Percentiles rank a stretch among this genome's conserved stretches.
phyloP scores from a whole-genome alignment of 2,113 vertebrate species.

The Orcinus orca region DNA sequence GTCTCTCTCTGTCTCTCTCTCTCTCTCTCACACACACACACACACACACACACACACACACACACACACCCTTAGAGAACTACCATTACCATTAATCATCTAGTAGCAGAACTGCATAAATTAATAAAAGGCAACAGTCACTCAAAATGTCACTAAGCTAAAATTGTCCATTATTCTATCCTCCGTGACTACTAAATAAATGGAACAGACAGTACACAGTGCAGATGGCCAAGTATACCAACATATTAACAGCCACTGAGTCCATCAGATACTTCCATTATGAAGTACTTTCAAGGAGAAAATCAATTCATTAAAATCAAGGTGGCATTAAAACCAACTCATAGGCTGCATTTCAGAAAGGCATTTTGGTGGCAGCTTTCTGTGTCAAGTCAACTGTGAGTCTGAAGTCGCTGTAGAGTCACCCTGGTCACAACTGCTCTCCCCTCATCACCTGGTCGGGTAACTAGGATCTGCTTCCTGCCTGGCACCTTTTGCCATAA shows the following conservation, averaged over 20 bases:
- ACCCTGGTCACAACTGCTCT: not conserved
- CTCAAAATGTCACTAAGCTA: constrained; percentile 19
- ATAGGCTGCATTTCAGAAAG: not conserved
- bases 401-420: not conserved
- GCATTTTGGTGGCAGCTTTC: not conserved
- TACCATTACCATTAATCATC: constrained; percentile 43
- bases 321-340: not conserved
- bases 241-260: constrained; percentile 22
- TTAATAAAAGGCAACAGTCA: constrained; percentile 54
- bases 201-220: not conserved
- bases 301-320: not conserved
- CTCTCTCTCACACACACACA: too few relatives aligned
- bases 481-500: not conserved
- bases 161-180: not conserved
- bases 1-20: too few relatives aligned
- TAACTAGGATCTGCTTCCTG: not conserved
- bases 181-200: not conserved
- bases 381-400: not conserved
- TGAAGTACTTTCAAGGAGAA: constrained; percentile 25
- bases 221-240: not conserved
- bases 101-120: not conserved
- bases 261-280: not conserved
- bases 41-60: too few relatives aligned
- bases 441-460: not conserved
- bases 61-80: not conserved